Conservation (phyloP, 1,140 invertebrate species). For the Tenebrio molitor region DNA sequence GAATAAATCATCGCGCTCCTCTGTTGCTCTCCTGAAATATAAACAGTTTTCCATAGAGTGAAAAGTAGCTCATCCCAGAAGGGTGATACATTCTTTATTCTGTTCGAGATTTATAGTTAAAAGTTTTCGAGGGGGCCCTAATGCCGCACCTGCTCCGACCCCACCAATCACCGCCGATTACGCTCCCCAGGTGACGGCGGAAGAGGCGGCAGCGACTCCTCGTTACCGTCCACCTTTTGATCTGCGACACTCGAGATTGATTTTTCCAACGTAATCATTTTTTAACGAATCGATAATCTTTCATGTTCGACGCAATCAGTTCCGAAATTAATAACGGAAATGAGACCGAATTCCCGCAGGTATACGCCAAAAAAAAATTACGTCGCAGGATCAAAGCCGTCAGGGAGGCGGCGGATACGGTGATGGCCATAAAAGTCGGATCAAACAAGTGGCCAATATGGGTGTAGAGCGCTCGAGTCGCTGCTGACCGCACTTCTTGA, state of each 20-base stretch:
- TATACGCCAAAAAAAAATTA: constrained; percentile 15
- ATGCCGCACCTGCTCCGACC: constrained; percentile 9
- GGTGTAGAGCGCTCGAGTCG: constrained; percentile 1
- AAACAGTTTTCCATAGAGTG: constrained; percentile 39
- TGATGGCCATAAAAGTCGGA: constrained; percentile 5
- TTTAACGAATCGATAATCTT: constrained; percentile 18
- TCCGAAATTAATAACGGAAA: constrained; percentile 31
- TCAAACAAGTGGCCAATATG: constrained; percentile 30
- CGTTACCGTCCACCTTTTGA: not conserved
- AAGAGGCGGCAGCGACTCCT: too few relatives aligned
- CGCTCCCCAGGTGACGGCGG: too few relatives aligned
- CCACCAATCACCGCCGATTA: too few relatives aligned
- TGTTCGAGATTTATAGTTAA: constrained; percentile 25
- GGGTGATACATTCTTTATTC: constrained; percentile 40
- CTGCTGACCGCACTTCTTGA: not conserved
- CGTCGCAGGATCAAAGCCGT: not conserved
- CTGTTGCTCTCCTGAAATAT: constrained; percentile 33
- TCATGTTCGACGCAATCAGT: constrained; percentile 15
- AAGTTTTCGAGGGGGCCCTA: constrained; percentile 13
- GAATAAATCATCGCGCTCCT: constrained; percentile 28
- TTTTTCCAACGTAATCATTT: constrained; percentile 10
- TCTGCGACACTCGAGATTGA: not conserved
- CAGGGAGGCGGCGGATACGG: not conserved
- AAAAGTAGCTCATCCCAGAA: constrained; percentile 37
- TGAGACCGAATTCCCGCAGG: constrained; percentile 18